Base-by-base conservation (phyloP, 2,113 vertebrate genomes). In the Chloropsis cyanopogon region DNA sequence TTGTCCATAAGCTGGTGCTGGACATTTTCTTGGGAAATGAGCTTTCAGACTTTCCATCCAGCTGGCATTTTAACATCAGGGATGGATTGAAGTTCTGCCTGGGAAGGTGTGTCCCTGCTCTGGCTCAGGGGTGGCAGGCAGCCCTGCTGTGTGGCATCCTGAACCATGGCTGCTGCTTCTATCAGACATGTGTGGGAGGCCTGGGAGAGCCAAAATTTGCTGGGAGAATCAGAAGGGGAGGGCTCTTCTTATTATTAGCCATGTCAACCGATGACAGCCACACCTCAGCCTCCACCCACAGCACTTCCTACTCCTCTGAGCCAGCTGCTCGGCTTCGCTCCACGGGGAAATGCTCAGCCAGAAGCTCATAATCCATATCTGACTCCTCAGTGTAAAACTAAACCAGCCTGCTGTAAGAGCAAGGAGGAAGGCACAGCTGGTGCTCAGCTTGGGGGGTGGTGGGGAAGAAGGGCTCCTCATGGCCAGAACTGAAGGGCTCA, bases 241-340 rank as follows among this genome's bases (percentile, higher is more conserved):
- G 53, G 61, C 35, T 86, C 20, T 56, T 66, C 5, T 90, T 94
- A 56, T 83, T 92, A 81, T 90, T 81, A 95, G 44, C 64, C 47
- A 22, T 76, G 84, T 64, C 63, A 76, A 11, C 16, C 0, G 2
- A 42, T 86, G 86, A 92, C 88, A 84, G 82, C 41, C 8, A 0
- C 73, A 82, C 41, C 66, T 93, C 78, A 84, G 81, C 11, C 0
- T 89, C 81, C 81, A 46, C 95, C 86, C 80, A 89, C 66, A 1
- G 21, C 1, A 2, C 59, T 91, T 91, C 84, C 91, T 82, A 68
- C 78, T 93, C 42, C 77, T 79, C 71, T 89, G 81, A 84, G 76
- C 71, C 89, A 95, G 86, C 84, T 93, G 83, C 69, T 96, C 25
- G 0, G 37, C 66, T 84, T 35, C 26, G 59, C 54, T 95, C 8